Percentiles rank a stretch among this genome's conserved stretches.
Conservation (phyloP, 2,888 invertebrate species). For the Drosophila limbata region DNA sequence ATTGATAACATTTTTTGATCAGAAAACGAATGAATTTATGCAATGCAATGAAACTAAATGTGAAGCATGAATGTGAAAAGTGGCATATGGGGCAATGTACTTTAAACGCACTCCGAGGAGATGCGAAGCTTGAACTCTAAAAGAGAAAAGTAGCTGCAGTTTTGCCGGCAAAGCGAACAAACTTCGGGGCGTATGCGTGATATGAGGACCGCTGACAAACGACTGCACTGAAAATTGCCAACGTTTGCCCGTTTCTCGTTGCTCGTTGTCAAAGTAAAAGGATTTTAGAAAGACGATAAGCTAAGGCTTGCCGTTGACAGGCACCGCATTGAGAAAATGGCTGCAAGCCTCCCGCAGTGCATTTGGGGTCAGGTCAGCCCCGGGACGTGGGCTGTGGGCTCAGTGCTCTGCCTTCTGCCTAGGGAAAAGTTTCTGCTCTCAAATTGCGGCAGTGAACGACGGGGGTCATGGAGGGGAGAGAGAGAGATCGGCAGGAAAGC, state of each 20-base stretch:
- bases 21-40: slow-evolving; percentile 12
- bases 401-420: background rate
- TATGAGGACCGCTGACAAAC: slow-evolving; percentile 51
- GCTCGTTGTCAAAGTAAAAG: slow-evolving; percentile 43
- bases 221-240: slow-evolving; percentile 47
- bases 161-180: slow-evolving; percentile 6
- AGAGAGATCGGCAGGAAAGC: background rate
- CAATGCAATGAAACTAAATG: slow-evolving; percentile 18
- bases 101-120: slow-evolving; percentile 18
- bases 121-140: slow-evolving; percentile 19
- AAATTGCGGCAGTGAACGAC: slow-evolving; percentile 21
- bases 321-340: slow-evolving; percentile 22
- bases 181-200: slow-evolving; percentile 53
- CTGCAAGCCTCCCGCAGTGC: slow-evolving; percentile 46
- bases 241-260: slow-evolving; percentile 10
- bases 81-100: background rate
- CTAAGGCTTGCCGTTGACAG: slow-evolving; percentile 49
- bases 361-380: slow-evolving; percentile 57
- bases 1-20: background rate
- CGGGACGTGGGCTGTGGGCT: background rate
- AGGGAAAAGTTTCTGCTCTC: slow-evolving; percentile 38
- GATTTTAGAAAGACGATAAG: slow-evolving; percentile 39
- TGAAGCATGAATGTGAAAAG: slow-evolving; percentile 8
- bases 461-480: background rate
- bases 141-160: slow-evolving; percentile 5